Conservation (phyloP, 1,140 invertebrate genomes). For the Pseudoatta argentina region DNA sequence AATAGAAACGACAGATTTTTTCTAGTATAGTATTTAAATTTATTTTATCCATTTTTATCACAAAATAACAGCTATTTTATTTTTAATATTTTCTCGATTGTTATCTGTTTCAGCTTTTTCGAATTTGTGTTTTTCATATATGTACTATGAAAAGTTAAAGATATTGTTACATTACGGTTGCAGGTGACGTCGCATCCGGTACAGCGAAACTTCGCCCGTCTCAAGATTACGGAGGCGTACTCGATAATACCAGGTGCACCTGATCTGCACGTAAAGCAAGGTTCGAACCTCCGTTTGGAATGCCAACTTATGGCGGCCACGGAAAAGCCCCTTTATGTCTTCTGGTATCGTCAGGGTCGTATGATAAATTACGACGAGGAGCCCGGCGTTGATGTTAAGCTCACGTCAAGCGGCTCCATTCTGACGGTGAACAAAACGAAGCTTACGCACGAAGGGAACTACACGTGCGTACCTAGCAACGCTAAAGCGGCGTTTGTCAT, state of each 20-base stretch:
- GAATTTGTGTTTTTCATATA: background rate
- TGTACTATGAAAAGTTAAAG: background rate
- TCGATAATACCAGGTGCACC: conserved; percentile 92
- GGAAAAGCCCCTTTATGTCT: conserved; percentile 92
- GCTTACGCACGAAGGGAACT: conserved; percentile 88
- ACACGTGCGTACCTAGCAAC: conserved; percentile 91
- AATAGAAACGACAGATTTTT: background rate
- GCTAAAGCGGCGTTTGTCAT: conserved; percentile 89
- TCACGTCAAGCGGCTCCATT: conserved; percentile 86
- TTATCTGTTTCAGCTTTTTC: background rate
- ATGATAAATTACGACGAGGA: conserved; percentile 92
- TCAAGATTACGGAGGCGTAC: conserved; percentile 89
- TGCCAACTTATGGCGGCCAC: conserved; percentile 91
- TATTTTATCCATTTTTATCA: background rate
- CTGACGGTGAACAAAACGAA: conserved; percentile 87
- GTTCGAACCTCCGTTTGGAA: conserved; percentile 90
- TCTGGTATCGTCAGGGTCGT: conserved; percentile 92
- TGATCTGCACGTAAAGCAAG: conserved; percentile 91
- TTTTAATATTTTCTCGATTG: background rate
- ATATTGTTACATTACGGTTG: conserved; percentile 44
- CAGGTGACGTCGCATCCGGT: conserved; percentile 84
- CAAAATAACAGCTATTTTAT: background rate
- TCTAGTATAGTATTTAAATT: background rate
- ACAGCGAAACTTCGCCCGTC: conserved; percentile 81
- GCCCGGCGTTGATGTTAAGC: conserved; percentile 84